phyloP scores from a whole-genome alignment of 2,113 vertebrate genomes.

The Picathartes gymnocephalus region DNA sequence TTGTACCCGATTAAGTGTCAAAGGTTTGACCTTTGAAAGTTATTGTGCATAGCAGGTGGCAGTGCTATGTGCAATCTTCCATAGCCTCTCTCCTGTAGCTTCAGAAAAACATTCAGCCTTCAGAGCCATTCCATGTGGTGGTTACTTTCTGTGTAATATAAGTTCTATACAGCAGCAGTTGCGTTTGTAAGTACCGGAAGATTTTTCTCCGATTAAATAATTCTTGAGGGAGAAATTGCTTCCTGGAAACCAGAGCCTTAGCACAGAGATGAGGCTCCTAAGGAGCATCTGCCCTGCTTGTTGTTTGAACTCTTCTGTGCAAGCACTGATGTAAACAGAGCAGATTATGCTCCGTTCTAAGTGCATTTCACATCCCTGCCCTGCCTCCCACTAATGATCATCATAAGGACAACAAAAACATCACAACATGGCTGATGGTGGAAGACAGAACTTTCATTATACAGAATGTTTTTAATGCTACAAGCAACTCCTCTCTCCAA shows the following conservation, averaged over 20 bases:
- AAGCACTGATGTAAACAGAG: neutral
- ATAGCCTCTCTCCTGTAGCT: neutral
- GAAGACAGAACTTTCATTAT: neutral
- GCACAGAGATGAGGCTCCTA: neutral
- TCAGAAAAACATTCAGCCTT: neutral
- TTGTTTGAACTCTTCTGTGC: neutral
- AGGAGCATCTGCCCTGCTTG: conserved; percentile 6
- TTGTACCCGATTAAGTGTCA: neutral
- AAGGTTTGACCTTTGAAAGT: neutral
- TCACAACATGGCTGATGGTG: neutral
- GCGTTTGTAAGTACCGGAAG: conserved; percentile 37
- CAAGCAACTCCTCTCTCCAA: neutral
- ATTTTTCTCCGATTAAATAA: conserved; percentile 60
- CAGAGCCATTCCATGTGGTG: neutral
- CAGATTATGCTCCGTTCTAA: neutral
- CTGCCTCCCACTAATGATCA: neutral
- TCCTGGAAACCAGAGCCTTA: conserved; percentile 59
- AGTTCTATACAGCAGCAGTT: conserved; percentile 24
- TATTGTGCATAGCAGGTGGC: neutral
- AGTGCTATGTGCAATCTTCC: neutral
- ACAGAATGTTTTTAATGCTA: neutral
- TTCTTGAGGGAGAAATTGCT: conserved; percentile 58
- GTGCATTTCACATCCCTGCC: neutral
- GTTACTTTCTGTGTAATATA: neutral
- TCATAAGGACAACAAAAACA: neutral